Evolutionary conservation across 2,888 invertebrate genomes (phyloP), one percentile per base, ranked within the genome.

Genomic region (Diploptera punctata): DNA sequence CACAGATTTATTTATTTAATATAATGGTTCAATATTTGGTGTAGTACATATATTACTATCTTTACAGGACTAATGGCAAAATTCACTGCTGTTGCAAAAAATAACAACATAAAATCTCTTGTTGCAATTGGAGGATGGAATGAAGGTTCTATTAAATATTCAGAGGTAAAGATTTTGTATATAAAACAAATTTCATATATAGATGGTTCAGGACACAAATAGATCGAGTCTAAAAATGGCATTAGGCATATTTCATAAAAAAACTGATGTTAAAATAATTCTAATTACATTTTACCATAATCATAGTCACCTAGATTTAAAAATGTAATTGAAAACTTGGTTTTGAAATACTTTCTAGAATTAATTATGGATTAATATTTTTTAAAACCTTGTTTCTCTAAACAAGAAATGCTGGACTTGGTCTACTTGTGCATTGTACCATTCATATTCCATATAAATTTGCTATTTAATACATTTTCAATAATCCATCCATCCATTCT

Each of bases 81-180:
- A 9, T 82, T 85, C 49, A 80, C 81, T 1, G 80, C 76, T 13
- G 77, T 87, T 29, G 87, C 84, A 75, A 77, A 81, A 62, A 82
- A 84, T 77, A 82, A 83, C 2, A 80, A 82, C 47, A 74, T 85
- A 38, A 86, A 84, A 77, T 81, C 83, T 1, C 73, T 85, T 18
- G 77, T 86, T 2, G 85, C 85, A 1, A 81, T 86, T 62, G 86
- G 86, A 1, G 86, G 86, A 18, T 86, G 86, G 86, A 81, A 82
- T 71, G 85, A 86, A 77, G 85, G 84, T 38, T 83, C 84, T 0
- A 78, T 78, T 21, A 84, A 81, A 76, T 86, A 82, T 77, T 85
- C 85, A 0, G 76, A 80, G 31, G 83, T 85, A 76, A 72, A 78
- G 13, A 9, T 38, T 9, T 38, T 13, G 13, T 38, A 38, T 9